Evolutionary conservation across 2,888 invertebrate genomes (phyloP), one percentile per base, ranked within the genome.

Genomic region (Drosophila nr. medialis): DNA sequence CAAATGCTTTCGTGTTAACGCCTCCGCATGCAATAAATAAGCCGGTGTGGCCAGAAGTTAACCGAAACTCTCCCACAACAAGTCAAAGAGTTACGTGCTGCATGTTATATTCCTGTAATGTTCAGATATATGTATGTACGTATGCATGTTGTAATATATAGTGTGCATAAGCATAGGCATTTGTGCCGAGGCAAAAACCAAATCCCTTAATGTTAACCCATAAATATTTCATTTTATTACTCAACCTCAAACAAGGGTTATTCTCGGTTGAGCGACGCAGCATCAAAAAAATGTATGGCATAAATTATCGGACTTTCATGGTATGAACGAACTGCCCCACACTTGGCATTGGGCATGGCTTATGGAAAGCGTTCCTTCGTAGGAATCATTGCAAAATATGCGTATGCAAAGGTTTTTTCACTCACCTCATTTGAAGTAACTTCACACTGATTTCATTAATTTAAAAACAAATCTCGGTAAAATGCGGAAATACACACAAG

Each of bases 141-240:
- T 42, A 15, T n/a, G 30, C 40, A 30, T 49, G 50, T 36, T 30
- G 40, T n/a, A 53, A 69, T 66, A 58, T 69, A 54, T 40, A 34
- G 45, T 66, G 45, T 62, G 38, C 68, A 67, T 55, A 50, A n/a
- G 40, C 45, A 40, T 66, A 53, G 64, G 63, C 70, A 49, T 55
- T 56, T 70, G 63, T 15, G 59, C 61, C 10, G 49, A 40, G 60
- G 61, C 65, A 70, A 77, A 75, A 87, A 82, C 75, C 78, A 88
- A 85, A 87, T 88, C 83, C 88, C 84, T 83, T 88, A 88, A 85
- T 85, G 88, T 86, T 83, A 66, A 78, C 78, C 80, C 83, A 85
- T 88, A 85, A 88, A 85, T 85, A 88, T 85, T 88, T 85, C 76
- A 85, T 88, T 85, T 88, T 88, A 85, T 88, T 85, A 69, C 88